Base-by-base conservation (phyloP, 1,140 invertebrate genomes). In the Heliothis subflexa region DNA sequence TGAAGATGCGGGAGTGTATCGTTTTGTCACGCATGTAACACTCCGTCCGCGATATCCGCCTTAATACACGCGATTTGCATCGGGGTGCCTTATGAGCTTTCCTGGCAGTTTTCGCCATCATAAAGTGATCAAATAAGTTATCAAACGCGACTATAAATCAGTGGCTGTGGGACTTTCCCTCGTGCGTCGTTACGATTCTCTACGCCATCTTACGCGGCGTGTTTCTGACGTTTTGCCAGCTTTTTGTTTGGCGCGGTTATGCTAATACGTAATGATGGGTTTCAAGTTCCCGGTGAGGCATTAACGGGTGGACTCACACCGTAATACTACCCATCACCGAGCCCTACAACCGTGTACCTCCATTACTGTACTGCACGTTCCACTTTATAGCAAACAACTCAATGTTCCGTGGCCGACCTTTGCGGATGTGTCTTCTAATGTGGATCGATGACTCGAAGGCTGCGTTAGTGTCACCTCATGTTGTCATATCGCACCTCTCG, bases 71-170 rank as follows among this genome's bases (percentile, higher is more conserved):
- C 87, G 82, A 93, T 94, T 93, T 92, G 88, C 90, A 89, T 91
- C 81, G 85, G 78, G 78, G 87, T 85, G 81, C 89, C 86, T 89
- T 92, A 92, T 89, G 88, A 86, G 86, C 86, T 93, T 92, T 91
- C 91, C 88, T 88, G 81, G 84, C 86, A 89, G 81, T 91, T 89
- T 91, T 88, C 88, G 88, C 88, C 85, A 93, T 94, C 90, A 93
- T 92, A 94, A 92, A 92, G 90, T 93, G 89, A 93, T 94, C 91
- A 93, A 92, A 94, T 90, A 89, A 89, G 88, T 92, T 88, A 90
- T 91, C 92, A 93, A 86, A 88, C 78, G 82, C 81, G 79, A 84
- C 85, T 83, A 90, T 91, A 89, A 92, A 91, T 92, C 88, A 92
- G 85, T 72, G 61, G 78, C 73, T 84, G 88, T 85, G 85, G 70